These are phyloP conservation scores for Trisateles emortualis DNA, from an alignment of 2,888 invertebrate species.

Conservation along the genomic window DNA sequence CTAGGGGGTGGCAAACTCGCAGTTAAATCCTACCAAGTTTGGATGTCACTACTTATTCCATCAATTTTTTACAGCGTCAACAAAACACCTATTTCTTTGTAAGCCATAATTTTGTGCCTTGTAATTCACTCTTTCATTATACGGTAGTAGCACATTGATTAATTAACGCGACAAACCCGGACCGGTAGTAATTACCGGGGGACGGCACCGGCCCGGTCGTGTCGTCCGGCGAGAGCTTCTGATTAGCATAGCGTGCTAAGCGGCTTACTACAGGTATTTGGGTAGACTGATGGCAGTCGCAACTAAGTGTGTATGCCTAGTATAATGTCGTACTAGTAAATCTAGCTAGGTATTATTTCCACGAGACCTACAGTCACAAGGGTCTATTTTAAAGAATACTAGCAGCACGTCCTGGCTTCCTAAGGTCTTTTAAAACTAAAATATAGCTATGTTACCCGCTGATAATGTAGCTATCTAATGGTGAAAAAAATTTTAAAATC, in stretches of 20 bases:
- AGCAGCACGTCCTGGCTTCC: no score
- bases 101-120: neutral
- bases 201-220: conserved; percentile 15
- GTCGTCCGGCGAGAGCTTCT: conserved; percentile 9
- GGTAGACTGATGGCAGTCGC: conserved; percentile 24
- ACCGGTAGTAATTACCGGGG: conserved; percentile 40
- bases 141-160: conserved; percentile 35
- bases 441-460: no score
- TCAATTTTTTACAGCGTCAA: neutral
- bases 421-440: no score
- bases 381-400: no score
- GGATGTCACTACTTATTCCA: no score
- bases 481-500: no score
- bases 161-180: conserved; percentile 44
- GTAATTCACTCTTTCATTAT: conserved; percentile 34
- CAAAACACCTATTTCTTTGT: neutral
- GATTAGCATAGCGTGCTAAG: conserved; percentile 40
- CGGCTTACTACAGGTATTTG: conserved; percentile 27
- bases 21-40: no score
- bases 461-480: no score
- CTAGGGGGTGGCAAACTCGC: no score
- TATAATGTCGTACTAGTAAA: no score
- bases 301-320: neutral
- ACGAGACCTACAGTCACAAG: no score
- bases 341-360: no score